These are phyloP conservation scores for Hesperia comma DNA, from an alignment of 2,888 invertebrate species.

Conservation along the genomic window DNA sequence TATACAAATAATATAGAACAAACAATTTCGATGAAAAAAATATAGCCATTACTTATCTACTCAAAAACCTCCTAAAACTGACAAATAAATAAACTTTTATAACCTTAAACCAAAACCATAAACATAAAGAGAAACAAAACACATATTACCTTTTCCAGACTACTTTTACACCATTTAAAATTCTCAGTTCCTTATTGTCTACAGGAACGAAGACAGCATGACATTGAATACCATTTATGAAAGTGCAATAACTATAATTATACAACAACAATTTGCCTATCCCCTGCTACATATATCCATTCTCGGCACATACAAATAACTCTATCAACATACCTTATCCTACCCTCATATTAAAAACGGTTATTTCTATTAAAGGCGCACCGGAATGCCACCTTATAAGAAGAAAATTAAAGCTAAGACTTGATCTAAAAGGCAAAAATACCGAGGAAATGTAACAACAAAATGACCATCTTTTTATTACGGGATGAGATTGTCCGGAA, in stretches of 20 bases:
- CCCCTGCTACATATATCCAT: not conserved
- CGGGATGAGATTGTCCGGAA: slow-evolving; percentile 29
- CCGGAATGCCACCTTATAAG: slow-evolving; percentile 32
- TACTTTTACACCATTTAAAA: no score
- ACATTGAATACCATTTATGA: not conserved
- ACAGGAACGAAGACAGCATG: no score
- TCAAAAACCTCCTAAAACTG: no score
- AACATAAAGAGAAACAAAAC: no score
- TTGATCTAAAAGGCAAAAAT: slow-evolving; percentile 20
- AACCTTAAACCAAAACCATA: no score
- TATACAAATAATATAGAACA: no score
- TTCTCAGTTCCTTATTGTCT: no score
- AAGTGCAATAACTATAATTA: not conserved
- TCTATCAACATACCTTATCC: slow-evolving; percentile 26
- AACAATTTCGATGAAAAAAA: no score
- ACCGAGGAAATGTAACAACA: slow-evolving; percentile 36
- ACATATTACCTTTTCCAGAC: no score
- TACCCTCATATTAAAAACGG: slow-evolving; percentile 29
- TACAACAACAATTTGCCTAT: not conserved
- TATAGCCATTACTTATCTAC: no score
- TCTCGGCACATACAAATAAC: slow-evolving; percentile 21
- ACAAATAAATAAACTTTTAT: no score
- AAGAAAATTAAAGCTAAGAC: slow-evolving; percentile 35
- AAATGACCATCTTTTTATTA: slow-evolving; percentile 36
- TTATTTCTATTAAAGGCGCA: slow-evolving; percentile 34